Conservation (phyloP, 2,888 invertebrate genomes). For the Adela reaumurella region DNA sequence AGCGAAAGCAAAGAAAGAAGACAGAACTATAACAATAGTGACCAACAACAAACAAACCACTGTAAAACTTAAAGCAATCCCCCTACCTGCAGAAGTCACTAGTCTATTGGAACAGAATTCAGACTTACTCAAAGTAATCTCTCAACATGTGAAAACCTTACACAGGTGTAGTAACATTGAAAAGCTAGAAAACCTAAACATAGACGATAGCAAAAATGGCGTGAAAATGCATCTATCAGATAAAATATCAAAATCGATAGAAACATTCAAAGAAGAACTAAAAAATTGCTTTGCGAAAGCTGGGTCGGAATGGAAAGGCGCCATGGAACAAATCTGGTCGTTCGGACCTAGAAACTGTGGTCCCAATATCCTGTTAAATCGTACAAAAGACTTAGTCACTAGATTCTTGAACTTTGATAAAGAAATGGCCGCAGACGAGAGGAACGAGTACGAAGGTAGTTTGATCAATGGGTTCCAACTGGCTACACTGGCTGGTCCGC, state of each 20-base stretch:
- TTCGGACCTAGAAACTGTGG: conserved; percentile 89
- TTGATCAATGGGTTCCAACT: conserved; percentile 85
- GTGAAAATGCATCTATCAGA: conserved; percentile 31
- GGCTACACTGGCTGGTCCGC: conserved; percentile 83
- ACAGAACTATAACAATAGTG: conserved; percentile 54
- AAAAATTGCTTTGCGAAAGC: conserved; percentile 56
- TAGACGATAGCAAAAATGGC: conserved; percentile 25
- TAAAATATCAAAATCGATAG: conserved; percentile 41
- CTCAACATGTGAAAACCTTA: conserved; percentile 40
- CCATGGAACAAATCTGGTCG: conserved; percentile 77
- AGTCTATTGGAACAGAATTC: conserved; percentile 67
- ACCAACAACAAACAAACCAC: conserved; percentile 70
- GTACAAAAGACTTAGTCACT: conserved; percentile 59
- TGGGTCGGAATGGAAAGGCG: conserved; percentile 48
- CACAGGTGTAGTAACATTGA: conserved; percentile 33
- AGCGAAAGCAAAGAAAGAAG: conserved; percentile 42
- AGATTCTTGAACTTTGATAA: conserved; percentile 15
- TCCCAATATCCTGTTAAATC: conserved; percentile 85
- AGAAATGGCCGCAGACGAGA: conserved; percentile 45
- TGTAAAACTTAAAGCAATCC: conserved; percentile 72
- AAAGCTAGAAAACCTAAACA: conserved; percentile 25
- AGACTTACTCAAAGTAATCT: conserved; percentile 66
- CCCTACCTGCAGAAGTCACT: conserved; percentile 70
- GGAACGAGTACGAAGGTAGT: conserved; percentile 68
- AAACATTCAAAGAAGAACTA: conserved; percentile 55